A percentile compares a stretch with the other conserved stretches of the same genome.
These are phyloP conservation scores for Petrocephalus schoutedeni DNA, from an alignment of 2,797 vertebrate genomes.

Conservation along the genomic window DNA sequence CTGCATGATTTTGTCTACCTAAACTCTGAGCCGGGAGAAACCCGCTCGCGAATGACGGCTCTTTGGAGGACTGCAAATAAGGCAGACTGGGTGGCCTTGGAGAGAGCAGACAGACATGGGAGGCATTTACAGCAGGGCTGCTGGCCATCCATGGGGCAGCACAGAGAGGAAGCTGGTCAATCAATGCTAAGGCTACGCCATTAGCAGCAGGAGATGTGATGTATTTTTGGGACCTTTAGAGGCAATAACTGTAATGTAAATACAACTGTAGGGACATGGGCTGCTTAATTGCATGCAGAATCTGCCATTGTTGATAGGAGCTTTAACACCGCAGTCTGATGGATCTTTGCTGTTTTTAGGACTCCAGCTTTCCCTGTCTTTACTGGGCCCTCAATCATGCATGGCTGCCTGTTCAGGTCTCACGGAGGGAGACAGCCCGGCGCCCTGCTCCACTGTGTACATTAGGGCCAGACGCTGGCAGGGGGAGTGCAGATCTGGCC, in stretches of 20 bases:
- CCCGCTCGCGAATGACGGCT: background rate
- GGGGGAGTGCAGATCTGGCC: constrained; percentile 25
- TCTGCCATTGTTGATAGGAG: constrained; percentile 20
- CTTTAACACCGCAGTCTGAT: constrained; percentile 25
- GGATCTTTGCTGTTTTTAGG: constrained; percentile 30
- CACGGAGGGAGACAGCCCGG: constrained; percentile 41
- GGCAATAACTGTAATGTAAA: constrained; percentile 14
- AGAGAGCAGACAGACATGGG: background rate
- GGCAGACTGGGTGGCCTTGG: constrained; percentile 27
- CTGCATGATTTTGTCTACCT: constrained; percentile 19
- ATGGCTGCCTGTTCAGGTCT: constrained; percentile 29
- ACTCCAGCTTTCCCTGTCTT: constrained; percentile 29
- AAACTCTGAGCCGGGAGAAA: background rate
- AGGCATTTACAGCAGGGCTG: background rate
- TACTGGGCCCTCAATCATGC: constrained; percentile 39
- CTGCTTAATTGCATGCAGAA: constrained; percentile 3
- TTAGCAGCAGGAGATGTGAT: background rate
- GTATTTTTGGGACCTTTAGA: background rate
- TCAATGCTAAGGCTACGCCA: background rate
- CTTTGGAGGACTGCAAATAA: constrained; percentile 27
- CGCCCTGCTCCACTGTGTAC: constrained; percentile 45
- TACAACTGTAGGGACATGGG: background rate
- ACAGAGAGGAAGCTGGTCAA: background rate
- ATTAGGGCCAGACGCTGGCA: constrained; percentile 38
- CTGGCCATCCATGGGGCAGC: background rate